Conservation (phyloP, 2,113 vertebrate species). For the Bufo bufo region DNA sequence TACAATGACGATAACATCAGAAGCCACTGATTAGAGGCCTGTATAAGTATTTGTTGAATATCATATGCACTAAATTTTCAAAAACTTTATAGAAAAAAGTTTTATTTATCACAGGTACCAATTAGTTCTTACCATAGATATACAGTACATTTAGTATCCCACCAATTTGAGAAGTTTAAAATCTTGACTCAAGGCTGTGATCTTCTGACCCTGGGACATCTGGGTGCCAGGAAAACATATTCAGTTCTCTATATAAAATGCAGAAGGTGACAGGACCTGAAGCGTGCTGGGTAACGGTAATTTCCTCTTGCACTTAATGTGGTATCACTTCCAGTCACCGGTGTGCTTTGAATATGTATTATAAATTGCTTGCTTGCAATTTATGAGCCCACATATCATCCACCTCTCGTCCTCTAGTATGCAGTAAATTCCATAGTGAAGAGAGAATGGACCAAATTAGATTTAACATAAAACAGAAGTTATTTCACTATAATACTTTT, state of each 20-base stretch:
- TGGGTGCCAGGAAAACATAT: not conserved
- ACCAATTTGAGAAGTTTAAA: not conserved
- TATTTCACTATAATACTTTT: not conserved
- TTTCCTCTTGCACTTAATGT: not conserved
- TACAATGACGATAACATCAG: no score
- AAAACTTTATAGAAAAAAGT: not conserved
- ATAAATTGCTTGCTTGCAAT: not conserved
- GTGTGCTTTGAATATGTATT: not conserved
- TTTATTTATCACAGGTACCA: not conserved
- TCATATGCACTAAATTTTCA: no score
- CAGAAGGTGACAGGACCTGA: not conserved
- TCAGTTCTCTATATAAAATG: not conserved
- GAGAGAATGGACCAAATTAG: not conserved
- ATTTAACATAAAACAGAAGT: not conserved
- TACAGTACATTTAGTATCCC: not conserved
- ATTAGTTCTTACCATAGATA: not conserved
- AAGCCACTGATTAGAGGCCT: no score
- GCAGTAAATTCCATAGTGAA: not conserved
- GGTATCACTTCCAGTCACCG: not conserved
- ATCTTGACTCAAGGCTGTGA: not conserved
- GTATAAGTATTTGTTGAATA: no score
- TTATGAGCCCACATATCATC: not conserved
- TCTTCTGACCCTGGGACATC: not conserved
- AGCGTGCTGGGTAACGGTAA: not conserved
- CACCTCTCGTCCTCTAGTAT: not conserved